Conservation (phyloP, 2,888 invertebrate species). For the Hypolimnas misippus region DNA sequence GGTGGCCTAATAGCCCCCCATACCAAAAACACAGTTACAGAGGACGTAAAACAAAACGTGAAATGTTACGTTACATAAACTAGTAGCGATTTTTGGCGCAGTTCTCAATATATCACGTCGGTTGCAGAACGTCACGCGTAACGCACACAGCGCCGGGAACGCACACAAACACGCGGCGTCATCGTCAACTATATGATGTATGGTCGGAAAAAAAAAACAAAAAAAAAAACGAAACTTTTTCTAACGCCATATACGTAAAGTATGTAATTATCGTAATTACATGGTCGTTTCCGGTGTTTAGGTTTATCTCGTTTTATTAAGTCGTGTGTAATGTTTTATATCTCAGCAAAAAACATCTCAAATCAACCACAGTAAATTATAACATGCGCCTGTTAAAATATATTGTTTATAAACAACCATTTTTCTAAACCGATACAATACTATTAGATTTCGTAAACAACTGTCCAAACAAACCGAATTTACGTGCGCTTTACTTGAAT, state of each 20-base stretch:
- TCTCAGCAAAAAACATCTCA: background rate
- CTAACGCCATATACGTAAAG: background rate
- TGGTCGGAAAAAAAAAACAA: conserved; percentile 53
- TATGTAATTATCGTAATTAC: background rate
- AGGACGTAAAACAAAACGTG: conserved; percentile 47
- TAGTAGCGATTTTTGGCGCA: conserved; percentile 74
- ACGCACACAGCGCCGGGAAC: conserved; percentile 59
- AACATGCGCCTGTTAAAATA: conserved; percentile 1
- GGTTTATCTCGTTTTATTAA: background rate
- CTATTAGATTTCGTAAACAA: background rate
- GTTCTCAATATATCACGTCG: conserved; percentile 81
- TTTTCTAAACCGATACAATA: background rate
- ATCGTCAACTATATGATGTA: conserved; percentile 72
- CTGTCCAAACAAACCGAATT: background rate
- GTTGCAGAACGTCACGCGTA: conserved; percentile 70
- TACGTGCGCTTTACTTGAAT: background rate
- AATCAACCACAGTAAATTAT: background rate
- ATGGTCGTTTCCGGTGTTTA: background rate
- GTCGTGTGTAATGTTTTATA: no score
- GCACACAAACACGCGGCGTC: conserved; percentile 64
- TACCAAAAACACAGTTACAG: conserved; percentile 39
- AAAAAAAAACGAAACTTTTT: conserved; percentile 8
- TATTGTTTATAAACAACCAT: conserved; percentile 18
- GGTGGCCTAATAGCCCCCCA: conserved; percentile 20
- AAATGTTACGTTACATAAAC: conserved; percentile 52